phyloP scores from a whole-genome alignment of 2,113 vertebrate species.

The Spizaetus ornatus region DNA sequence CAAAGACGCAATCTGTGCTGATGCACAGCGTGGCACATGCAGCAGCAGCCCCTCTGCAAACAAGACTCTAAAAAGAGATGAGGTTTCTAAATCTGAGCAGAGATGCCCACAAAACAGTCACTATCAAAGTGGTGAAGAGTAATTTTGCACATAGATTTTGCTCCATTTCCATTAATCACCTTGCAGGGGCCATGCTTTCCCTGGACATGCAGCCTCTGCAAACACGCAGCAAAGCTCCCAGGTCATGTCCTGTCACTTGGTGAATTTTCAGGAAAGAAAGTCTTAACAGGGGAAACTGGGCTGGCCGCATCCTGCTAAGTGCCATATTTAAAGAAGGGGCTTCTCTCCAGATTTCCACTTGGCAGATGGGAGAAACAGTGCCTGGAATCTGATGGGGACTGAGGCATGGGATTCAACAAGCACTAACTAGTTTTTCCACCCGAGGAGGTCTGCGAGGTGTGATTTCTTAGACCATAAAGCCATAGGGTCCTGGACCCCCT shows the following conservation, averaged over 20 bases:
- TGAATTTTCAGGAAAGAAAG: not conserved
- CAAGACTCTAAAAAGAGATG: not conserved
- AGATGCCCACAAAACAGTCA: not conserved
- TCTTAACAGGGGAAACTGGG: not conserved
- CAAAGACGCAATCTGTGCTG: too few species aligned
- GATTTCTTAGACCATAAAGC: too few species aligned
- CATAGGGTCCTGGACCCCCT: too few species aligned
- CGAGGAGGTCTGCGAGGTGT: too few species aligned
- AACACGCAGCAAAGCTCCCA: too few species aligned
- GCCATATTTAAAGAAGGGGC: not conserved
- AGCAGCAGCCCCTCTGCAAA: not conserved
- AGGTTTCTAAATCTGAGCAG: not conserved
- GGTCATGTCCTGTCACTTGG: not conserved
- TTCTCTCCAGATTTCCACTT: not conserved
- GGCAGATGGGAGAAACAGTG: too few species aligned
- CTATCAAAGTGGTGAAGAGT: not conserved
- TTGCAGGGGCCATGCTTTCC: not conserved
- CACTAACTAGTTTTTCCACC: not conserved
- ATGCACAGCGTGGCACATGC: accelerated
- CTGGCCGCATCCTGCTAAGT: too few species aligned
- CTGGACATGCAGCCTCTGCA: not conserved
- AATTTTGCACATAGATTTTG: not conserved
- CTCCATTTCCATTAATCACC: not conserved
- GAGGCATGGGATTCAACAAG: not conserved
- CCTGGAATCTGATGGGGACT: not conserved